A percentile compares a stretch with the other conserved stretches of the same genome.
Conservation (phyloP, 1,140 invertebrate genomes). For the Drosophila mayri region DNA sequence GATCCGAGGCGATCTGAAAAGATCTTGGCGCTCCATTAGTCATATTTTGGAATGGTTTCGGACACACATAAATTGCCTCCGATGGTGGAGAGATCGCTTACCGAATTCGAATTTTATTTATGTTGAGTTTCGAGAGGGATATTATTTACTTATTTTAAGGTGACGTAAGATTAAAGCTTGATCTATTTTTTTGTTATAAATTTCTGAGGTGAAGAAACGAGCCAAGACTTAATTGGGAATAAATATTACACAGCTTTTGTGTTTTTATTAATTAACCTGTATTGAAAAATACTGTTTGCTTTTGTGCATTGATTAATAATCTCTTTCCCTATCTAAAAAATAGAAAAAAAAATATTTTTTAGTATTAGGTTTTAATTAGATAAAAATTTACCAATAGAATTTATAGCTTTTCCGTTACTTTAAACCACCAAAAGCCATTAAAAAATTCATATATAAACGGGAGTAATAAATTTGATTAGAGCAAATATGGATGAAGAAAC, state of each 20-base stretch:
- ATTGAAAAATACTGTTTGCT: background rate
- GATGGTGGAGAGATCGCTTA: constrained; percentile 34
- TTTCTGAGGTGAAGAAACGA: background rate
- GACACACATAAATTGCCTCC: constrained; percentile 32
- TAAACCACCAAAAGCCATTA: background rate
- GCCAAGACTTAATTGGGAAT: background rate
- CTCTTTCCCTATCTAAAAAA: no score
- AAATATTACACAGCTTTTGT: background rate
- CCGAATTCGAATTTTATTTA: constrained; percentile 30
- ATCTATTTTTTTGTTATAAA: background rate
- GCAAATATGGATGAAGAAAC: background rate
- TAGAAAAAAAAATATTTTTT: no score
- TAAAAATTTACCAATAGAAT: background rate
- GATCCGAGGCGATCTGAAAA: constrained; percentile 38
- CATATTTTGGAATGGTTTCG: constrained; percentile 49
- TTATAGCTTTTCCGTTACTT: background rate
- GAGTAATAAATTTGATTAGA: background rate
- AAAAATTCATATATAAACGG: no score
- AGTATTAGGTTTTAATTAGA: background rate
- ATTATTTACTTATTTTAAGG: constrained; percentile 9
- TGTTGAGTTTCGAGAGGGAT: background rate
- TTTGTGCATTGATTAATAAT: no score
- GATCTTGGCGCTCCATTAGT: constrained; percentile 52
- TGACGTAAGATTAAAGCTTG: constrained; percentile 3
- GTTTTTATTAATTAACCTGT: background rate